Conservation (phyloP, 2,797 vertebrate species). For the Brachyrhaphis roseni region DNA sequence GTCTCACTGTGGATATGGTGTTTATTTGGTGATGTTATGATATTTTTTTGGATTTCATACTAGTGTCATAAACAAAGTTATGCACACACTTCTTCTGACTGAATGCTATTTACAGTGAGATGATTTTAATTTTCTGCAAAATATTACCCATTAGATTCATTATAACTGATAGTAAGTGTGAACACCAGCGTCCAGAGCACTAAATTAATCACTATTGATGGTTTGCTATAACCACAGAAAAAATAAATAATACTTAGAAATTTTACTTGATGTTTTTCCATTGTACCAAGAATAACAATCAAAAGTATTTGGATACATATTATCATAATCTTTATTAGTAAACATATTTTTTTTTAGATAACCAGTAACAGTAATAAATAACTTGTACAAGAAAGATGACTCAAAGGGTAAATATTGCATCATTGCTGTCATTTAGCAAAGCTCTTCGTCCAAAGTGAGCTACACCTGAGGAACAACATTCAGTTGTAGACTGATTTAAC, state of each 20-base stretch:
- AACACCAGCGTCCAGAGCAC: not conserved
- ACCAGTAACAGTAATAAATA: not conserved
- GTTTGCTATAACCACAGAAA: not conserved
- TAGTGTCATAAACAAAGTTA: not conserved
- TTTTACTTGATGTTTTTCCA: not conserved
- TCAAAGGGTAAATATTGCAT: not conserved
- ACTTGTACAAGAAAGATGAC: not conserved
- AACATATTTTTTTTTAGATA: not conserved
- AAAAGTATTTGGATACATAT: not conserved
- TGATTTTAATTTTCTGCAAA: not conserved
- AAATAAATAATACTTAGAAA: not conserved
- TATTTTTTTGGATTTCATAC: not conserved
- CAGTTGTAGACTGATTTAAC: not conserved
- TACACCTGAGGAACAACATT: not conserved
- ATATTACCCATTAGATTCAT: no score
- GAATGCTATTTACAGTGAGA: not conserved
- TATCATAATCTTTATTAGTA: not conserved
- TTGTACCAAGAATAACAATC: not conserved
- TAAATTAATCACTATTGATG: not conserved
- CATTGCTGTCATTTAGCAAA: not conserved
- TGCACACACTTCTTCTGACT: not conserved
- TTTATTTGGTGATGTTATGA: not conserved
- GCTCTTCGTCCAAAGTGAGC: not conserved
- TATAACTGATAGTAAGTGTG: not conserved
- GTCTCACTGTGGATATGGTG: not conserved